A percentile compares a stretch with the other conserved stretches of the same genome.
These are phyloP conservation scores for Enteromius thamalakanensis DNA, from an alignment of 2,797 vertebrate genomes.

Conservation along the genomic window DNA sequence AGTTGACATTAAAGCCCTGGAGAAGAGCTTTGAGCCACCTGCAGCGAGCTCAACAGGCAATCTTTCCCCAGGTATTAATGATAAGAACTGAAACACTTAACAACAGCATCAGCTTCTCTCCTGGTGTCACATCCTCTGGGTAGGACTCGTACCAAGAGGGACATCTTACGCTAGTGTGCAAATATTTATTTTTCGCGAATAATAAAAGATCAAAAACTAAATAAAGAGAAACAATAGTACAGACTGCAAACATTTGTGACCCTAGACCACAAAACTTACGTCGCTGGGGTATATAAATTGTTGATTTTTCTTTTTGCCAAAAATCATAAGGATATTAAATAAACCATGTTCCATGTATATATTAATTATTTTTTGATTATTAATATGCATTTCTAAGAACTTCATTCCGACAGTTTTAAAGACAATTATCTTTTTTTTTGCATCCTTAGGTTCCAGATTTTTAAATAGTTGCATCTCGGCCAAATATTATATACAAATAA, in stretches of 20 bases:
- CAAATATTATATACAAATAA: no score
- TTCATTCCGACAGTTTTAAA: no score
- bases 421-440: no score
- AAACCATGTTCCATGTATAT: no score
- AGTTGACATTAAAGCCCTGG: slow-evolving; percentile 77
- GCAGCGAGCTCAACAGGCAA: slow-evolving; percentile 47
- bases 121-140: neutral
- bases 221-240: neutral
- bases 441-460: no score
- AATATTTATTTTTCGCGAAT: neutral
- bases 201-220: neutral
- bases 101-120: neutral
- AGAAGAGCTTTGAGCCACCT: slow-evolving; percentile 68
- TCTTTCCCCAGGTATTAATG: slow-evolving; percentile 59
- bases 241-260: slow-evolving; percentile 32
- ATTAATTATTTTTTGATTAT: no score
- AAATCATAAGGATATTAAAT: no score
- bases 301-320: no score
- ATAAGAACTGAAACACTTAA: slow-evolving; percentile 45
- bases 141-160: neutral
- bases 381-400: no score
- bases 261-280: no score
- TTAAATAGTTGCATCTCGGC: no score
- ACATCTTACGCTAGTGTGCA: neutral
- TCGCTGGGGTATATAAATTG: no score